phyloP scores from a whole-genome alignment of 1,140 invertebrate genomes.

The Bombus huntii region DNA sequence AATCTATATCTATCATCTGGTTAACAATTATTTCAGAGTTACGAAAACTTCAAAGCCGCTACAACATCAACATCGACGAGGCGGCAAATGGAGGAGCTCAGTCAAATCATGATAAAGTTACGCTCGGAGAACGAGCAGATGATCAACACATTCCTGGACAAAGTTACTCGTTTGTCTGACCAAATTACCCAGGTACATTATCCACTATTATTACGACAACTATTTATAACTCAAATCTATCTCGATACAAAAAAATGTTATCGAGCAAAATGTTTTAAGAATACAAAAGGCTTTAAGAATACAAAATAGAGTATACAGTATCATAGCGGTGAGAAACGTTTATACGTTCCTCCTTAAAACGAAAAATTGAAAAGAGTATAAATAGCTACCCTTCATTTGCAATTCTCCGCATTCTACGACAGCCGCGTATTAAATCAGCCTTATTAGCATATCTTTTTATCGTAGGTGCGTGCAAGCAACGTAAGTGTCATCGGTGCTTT shows the following conservation, averaged over 20 bases:
- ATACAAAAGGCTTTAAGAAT: neutral
- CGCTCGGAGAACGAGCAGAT: constrained; percentile 61
- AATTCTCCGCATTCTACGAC: neutral
- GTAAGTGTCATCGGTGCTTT: constrained; percentile 53
- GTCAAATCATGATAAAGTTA: constrained; percentile 43
- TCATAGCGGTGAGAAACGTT: neutral
- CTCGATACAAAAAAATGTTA: neutral
- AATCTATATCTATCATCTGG: neutral
- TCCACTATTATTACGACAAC: neutral
- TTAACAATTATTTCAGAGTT: constrained; percentile 47
- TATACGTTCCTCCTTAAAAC: neutral
- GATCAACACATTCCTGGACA: constrained; percentile 61
- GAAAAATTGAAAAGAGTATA: neutral
- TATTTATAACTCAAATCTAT: neutral
- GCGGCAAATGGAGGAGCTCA: constrained; percentile 33
- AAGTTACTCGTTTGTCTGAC: constrained; percentile 58
- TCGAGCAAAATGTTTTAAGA: neutral
- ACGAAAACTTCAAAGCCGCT: constrained; percentile 4
- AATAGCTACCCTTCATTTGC: neutral
- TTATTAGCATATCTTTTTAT: constrained; percentile 5
- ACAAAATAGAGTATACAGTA: neutral
- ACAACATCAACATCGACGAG: neutral
- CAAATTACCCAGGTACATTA: constrained; percentile 65
- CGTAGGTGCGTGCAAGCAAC: constrained; percentile 59
- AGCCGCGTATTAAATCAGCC: neutral